Base-by-base conservation (phyloP, 2,888 invertebrate species). In the Nematopogon swammerdamellus region DNA sequence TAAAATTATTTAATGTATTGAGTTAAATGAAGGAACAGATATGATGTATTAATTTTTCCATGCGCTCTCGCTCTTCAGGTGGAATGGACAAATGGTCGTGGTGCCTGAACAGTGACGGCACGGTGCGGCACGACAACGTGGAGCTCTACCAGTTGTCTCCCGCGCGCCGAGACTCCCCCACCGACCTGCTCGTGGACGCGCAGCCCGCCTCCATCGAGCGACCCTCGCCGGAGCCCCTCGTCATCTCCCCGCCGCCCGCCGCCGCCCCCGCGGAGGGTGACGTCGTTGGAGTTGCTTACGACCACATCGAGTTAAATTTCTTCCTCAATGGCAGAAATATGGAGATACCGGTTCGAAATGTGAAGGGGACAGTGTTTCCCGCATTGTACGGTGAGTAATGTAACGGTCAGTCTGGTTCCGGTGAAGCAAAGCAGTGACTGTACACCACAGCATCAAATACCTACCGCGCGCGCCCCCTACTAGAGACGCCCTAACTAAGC, bases 221-320 rank as follows among this genome's bases (percentile, higher is more conserved):
- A 16, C 67, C 72, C 1, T 61, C 62, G n/a, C 64, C 65, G 29
- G n/a, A n/a, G n/a, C 50, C 53, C 51, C 10, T 42, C 29, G 56
- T 53, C 10, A 63, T 68, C 36, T 63, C 65, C 51, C 68, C 70
- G 36, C 60, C 65, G 19, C 48, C 53, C 62, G 64, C 56, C 44
- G 72, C 64, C 58, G 83, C 86, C 63, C 88, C 92, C 2, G 89
- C 91, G 61, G 97, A 98, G 74, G 97, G 98, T 19, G 98, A 98
- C 67, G 86, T 94, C 50, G 84, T 97, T 60, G 97, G 98, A 19
- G 82, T 99, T 30, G 89, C 95, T 1, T 99, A 92, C 68, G 97
- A 99, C 68, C 98, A 99, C 68, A 89, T 97, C 52, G 95, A 98
- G 63, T 75, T 99, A 52, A 95, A 94, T 68, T 96, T 98, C 79